Evolutionary conservation across 2,113 vertebrate genomes (phyloP).

Genomic region (Amphiprion ocellaris): DNA sequence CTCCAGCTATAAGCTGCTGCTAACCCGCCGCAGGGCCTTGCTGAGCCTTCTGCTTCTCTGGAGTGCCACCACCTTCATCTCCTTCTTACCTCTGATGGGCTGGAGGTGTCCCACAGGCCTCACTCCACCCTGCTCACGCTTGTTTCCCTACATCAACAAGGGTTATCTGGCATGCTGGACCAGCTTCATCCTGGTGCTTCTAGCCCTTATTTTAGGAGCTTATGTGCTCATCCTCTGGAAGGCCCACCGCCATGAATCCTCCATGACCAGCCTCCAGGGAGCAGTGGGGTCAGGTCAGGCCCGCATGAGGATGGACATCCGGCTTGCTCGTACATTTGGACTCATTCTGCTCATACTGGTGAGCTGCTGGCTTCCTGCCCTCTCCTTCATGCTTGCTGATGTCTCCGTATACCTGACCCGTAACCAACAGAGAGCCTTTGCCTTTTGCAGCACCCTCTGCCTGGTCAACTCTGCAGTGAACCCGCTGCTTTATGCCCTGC

Average conservation of each 20-base stretch:
- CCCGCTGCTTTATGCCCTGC: slow-evolving; percentile 91
- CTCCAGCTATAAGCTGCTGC: slow-evolving; percentile 86
- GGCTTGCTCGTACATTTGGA: slow-evolving; percentile 90
- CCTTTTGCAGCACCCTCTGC: slow-evolving; percentile 93
- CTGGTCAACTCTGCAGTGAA: slow-evolving; percentile 92
- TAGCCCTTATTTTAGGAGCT: slow-evolving; percentile 86
- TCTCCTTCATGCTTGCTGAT: slow-evolving; percentile 89
- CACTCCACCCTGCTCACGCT: slow-evolving; percentile 82
- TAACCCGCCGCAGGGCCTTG: slow-evolving; percentile 87
- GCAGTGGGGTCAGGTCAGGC: slow-evolving; percentile 78
- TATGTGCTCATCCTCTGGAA: slow-evolving; percentile 90
- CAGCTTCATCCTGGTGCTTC: slow-evolving; percentile 80
- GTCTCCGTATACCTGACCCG: slow-evolving; percentile 72
- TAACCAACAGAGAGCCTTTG: slow-evolving; percentile 86
- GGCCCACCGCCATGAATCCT: slow-evolving; percentile 87
- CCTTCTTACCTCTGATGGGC: slow-evolving; percentile 91
- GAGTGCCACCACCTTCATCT: slow-evolving; percentile 80
- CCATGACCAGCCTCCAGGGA: slow-evolving; percentile 80
- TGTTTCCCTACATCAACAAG: slow-evolving; percentile 89
- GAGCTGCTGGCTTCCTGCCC: slow-evolving; percentile 90
- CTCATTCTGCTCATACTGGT: slow-evolving; percentile 89
- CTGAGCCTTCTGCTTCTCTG: slow-evolving; percentile 86
- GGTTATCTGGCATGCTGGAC: slow-evolving; percentile 88
- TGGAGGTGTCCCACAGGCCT: slow-evolving; percentile 90
- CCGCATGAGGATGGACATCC: slow-evolving; percentile 91